Conservation (phyloP, 1,140 invertebrate genomes). For the Achatina immaculata region DNA sequence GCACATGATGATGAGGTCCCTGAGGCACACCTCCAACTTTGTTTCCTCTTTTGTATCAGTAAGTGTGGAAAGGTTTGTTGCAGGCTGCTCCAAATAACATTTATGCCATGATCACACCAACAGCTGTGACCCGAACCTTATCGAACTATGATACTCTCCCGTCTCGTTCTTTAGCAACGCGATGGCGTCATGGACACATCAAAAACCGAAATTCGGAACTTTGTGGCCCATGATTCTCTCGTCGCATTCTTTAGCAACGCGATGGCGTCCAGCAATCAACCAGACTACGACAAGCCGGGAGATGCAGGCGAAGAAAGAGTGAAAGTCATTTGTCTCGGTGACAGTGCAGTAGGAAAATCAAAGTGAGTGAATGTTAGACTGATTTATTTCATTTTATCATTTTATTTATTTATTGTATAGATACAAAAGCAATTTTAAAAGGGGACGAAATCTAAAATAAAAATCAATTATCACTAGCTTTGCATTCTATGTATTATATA, state of each 20-base stretch:
- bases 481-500: no score
- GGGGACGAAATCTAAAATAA: no score
- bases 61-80: no score
- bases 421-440: neutral
- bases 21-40: no score
- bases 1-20: no score
- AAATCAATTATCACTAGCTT: no score
- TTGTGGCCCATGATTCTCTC: slow-evolving; percentile 9
- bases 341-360: slow-evolving; percentile 77
- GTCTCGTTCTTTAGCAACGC: no score
- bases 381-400: neutral
- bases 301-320: slow-evolving; percentile 71
- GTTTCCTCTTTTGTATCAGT: no score
- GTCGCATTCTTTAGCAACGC: slow-evolving; percentile 50
- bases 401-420: neutral
- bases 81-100: no score
- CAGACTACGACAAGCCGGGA: slow-evolving; percentile 70
- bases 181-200: neutral
- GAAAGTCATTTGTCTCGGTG: slow-evolving; percentile 76
- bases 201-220: neutral
- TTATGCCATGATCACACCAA: no score
- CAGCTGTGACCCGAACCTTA: no score
- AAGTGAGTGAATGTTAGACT: slow-evolving; percentile 71
- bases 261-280: slow-evolving; percentile 62
- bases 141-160: no score